Conservation (phyloP, 2,888 invertebrate species). For the Callyntrura sp. region DNA sequence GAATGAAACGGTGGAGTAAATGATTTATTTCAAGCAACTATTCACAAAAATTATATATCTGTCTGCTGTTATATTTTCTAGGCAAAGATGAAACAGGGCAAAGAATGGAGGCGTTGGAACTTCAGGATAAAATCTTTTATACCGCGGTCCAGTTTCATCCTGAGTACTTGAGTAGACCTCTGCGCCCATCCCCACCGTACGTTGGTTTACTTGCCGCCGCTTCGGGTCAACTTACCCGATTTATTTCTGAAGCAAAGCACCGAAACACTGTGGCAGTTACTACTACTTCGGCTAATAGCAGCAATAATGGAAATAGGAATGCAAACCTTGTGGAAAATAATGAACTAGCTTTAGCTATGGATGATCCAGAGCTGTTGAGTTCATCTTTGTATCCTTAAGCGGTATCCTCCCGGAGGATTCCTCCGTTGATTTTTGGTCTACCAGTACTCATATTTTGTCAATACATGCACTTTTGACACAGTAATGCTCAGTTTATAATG, state of each 20-base stretch:
- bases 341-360: background rate
- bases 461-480: no score
- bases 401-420: no score
- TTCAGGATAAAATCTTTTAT: slow-evolving; percentile 95
- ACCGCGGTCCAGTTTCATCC: slow-evolving; percentile 99
- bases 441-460: no score
- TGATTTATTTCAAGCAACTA: no score
- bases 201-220: slow-evolving; percentile 97
- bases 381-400: slow-evolving; percentile 16
- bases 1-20: no score
- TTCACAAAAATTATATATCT: no score
- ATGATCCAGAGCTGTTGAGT: slow-evolving; percentile 9
- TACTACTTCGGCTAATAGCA: background rate
- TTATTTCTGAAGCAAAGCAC: slow-evolving; percentile 51
- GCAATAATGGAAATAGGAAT: background rate
- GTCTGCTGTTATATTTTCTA: no score
- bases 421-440: no score
- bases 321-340: background rate
- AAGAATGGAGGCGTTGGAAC: slow-evolving; percentile 97
- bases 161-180: slow-evolving; percentile 96
- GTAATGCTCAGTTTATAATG: no score
- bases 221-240: slow-evolving; percentile 91
- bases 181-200: slow-evolving; percentile 97
- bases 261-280: background rate
- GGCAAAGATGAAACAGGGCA: slow-evolving; percentile 91